These are phyloP conservation scores for Standfussiana lucernea DNA, from an alignment of 2,888 invertebrate genomes.

Conservation along the genomic window DNA sequence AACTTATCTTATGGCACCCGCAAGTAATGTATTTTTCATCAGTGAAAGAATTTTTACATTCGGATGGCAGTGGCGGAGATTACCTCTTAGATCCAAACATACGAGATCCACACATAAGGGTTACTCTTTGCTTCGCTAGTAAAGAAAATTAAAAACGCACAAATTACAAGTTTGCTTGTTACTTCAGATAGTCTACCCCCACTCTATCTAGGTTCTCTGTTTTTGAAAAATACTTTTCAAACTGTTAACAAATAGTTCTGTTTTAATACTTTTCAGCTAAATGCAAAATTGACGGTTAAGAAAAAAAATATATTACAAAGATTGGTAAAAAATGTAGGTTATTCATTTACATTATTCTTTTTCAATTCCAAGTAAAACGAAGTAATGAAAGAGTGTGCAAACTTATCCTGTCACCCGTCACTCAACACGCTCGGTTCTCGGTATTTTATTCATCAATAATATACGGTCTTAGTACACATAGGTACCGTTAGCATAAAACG, in stretches of 20 bases:
- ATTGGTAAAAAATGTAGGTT: not conserved
- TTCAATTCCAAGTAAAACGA: constrained; percentile 4
- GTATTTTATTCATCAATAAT: constrained; percentile 22
- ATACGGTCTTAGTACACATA: not conserved
- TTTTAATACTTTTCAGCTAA: no score
- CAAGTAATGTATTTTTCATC: no score
- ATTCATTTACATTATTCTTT: not conserved
- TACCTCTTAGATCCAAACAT: no score
- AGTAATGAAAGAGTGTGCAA: constrained; percentile 21
- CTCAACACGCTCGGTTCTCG: constrained; percentile 17
- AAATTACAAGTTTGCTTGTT: not conserved
- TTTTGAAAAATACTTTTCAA: not conserved
- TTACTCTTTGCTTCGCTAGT: no score
- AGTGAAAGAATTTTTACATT: no score
- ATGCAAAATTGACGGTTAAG: not conserved
- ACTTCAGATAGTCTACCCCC: not conserved
- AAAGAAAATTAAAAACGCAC: no score
- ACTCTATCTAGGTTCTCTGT: not conserved
- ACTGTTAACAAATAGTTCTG: not conserved
- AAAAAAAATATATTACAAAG: not conserved
- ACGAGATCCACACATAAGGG: no score
- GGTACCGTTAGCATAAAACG: constrained; percentile 5
- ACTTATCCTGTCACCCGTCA: constrained; percentile 27
- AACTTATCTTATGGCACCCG: no score
- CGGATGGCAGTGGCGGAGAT: no score